phyloP scores from a whole-genome alignment of 1,140 invertebrate genomes.

The Polypedilum vanderplanki region DNA sequence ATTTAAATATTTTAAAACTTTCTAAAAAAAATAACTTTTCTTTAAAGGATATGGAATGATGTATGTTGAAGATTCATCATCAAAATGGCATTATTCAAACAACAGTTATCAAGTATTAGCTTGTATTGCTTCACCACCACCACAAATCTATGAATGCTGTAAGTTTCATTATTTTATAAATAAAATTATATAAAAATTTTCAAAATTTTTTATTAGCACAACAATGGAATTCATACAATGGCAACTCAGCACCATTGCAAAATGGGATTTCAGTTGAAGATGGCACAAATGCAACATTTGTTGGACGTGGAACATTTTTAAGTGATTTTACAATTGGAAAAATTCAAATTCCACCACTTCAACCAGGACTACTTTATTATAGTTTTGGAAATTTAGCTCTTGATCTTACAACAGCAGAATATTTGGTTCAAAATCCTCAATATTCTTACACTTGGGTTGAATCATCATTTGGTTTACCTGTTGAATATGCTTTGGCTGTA shows the following conservation, averaged over 20 bases:
- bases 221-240: background rate
- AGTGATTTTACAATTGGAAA: background rate
- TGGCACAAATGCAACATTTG: background rate
- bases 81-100: background rate
- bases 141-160: background rate
- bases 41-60: background rate
- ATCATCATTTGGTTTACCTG: background rate
- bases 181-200: no score
- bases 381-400: background rate
- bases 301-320: background rate
- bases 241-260: background rate
- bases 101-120: background rate
- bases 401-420: background rate
- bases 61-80: background rate
- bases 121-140: background rate
- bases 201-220: background rate
- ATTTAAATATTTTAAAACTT: no score
- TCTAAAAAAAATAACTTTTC: no score
- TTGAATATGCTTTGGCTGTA: background rate
- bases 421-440: background rate
- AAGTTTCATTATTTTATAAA: background rate
- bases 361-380: background rate
- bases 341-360: background rate
- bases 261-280: background rate
- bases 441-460: background rate